Evolutionary conservation across 1,140 invertebrate genomes (phyloP).

Genomic region (Aplysia californica): DNA sequence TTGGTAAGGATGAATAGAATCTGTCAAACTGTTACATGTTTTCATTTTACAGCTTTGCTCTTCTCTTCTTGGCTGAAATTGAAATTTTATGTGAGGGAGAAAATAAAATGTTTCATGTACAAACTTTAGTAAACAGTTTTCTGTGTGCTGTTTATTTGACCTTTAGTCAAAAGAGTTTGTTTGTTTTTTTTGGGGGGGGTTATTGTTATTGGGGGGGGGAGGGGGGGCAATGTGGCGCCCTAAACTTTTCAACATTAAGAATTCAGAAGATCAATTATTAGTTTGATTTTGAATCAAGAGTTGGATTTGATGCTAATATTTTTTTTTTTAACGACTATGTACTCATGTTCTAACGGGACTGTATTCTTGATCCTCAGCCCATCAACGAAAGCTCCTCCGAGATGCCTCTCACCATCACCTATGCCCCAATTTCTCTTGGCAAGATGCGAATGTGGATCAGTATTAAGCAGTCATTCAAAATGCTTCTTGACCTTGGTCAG

Average conservation of each 20-base stretch:
- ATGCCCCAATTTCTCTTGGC: slow-evolving; percentile 70
- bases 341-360: too few relatives aligned
- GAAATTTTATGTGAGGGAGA: neutral
- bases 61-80: neutral
- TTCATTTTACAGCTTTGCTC: neutral
- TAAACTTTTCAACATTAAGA: neutral
- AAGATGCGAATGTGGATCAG: slow-evolving; percentile 78
- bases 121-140: too few relatives aligned
- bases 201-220: too few relatives aligned
- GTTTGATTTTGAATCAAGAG: too few relatives aligned
- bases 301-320: too few relatives aligned
- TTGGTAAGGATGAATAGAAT: slow-evolving; percentile 60
- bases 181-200: too few relatives aligned
- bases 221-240: neutral
- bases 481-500: slow-evolving; percentile 71
- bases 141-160: too few relatives aligned
- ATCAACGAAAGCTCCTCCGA: slow-evolving; percentile 48
- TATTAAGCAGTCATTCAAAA: slow-evolving; percentile 82
- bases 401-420: slow-evolving; percentile 66
- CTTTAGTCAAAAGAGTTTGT: too few relatives aligned
- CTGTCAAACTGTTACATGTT: neutral
- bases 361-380: slow-evolving; percentile 31
- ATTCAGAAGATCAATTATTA: neutral
- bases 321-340: too few relatives aligned
- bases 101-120: neutral